A percentile compares a stretch with the other conserved stretches of the same genome.
Conservation (phyloP, 2,888 invertebrate species). For the Atrina japonica region DNA sequence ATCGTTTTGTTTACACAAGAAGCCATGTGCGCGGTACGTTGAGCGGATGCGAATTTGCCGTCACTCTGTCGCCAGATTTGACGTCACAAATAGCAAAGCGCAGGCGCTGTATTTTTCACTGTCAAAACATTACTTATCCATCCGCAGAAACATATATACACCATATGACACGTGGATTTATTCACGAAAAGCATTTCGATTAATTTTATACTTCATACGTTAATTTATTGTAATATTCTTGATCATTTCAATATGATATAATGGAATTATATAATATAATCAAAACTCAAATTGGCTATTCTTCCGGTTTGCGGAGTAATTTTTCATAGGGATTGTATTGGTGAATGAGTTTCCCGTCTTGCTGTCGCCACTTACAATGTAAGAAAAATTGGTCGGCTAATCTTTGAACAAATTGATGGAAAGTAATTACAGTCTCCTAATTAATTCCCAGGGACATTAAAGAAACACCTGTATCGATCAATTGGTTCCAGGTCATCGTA, state of each 20-base stretch:
- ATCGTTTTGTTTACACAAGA: too few relatives aligned
- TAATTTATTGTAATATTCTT: too few relatives aligned
- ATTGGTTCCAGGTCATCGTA: conserved; percentile 24
- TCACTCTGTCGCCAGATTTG: conserved; percentile 75
- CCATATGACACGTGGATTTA: too few relatives aligned
- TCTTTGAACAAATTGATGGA: conserved; percentile 31
- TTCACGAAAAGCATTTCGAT: conserved; percentile 18
- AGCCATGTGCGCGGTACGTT: too few relatives aligned
- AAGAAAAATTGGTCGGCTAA: conserved; percentile 45
- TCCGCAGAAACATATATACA: conserved; percentile 5
- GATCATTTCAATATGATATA: too few relatives aligned
- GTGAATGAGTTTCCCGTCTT: conserved; percentile 73
- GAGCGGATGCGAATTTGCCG: conserved; percentile 46
- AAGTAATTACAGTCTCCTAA: conserved; percentile 30
- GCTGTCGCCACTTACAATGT: conserved; percentile 77
- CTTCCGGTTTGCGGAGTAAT: conserved; percentile 39
- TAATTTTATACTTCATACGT: too few relatives aligned
- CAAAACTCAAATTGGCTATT: neutral
- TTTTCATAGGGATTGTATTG: conserved; percentile 28
- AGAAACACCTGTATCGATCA: conserved; percentile 22
- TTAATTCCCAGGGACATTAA: conserved; percentile 25
- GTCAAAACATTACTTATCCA: conserved; percentile 1
- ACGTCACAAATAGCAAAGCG: conserved; percentile 61
- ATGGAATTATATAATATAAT: too few relatives aligned
- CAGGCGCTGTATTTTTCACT: conserved; percentile 16